Evolutionary conservation across 2,888 invertebrate genomes (phyloP), one percentile per base, ranked within the genome.

Genomic region (Megamerina dolium): DNA sequence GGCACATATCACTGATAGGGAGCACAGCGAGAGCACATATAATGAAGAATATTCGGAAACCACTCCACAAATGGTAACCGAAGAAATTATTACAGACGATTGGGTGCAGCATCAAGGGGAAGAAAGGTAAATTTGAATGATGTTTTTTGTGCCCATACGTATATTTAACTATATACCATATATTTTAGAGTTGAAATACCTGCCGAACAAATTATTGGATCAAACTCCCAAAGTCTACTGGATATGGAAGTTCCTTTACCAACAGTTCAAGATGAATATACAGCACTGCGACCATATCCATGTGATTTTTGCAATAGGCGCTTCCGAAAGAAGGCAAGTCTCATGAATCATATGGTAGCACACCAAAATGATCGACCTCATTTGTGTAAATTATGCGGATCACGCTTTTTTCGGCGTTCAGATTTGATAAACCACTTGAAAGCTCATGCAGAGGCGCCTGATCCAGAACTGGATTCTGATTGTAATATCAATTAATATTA

Each of bases 281-380:
- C 80, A 13, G 64, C 70, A 1, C 37, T 67, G 16, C 77, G 87
- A 4, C 89, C 88, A 0, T 87, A 85, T 75, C 88, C 89, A 0
- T 89, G 89, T 63, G 88, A 89, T 65, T 88, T 88, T 66, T 89
- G 89, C 64, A 87, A 86, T 49, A 78, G 87, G 1, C 76, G 88
- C 48, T 89, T 89, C 67, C 81, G 87, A 31, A 88, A 88, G 63
- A 88, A 88, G 62, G 83, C 83, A 4, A 87, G 85, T 49, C 74
- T 89, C 1, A 85, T 87, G 81, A 87, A 85, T 67, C 89, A 89
- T 64, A 88, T 89, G 86, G 82, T 87, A 5, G 84, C 87, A 0
- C 88, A 89, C 70, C 88, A 88, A 68, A 86, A 83, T 36, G 88
- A 88, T 68, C 75, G 87, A 8, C 86, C 87, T 3, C 85, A 87